Base-by-base conservation (phyloP, 2,797 vertebrate genomes). In the Ctenopoma multispine region DNA sequence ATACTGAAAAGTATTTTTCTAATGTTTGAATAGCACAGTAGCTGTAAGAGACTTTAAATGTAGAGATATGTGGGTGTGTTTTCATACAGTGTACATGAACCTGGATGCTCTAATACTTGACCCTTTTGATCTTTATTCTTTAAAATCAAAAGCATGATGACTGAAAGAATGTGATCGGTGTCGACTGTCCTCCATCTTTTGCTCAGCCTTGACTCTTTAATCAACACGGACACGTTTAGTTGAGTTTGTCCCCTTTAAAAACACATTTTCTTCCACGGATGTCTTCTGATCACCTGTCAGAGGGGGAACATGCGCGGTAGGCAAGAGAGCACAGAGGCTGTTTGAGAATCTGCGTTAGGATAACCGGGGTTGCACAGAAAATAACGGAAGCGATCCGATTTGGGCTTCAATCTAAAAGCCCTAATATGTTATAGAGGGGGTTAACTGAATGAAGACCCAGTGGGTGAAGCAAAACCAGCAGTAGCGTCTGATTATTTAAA, bases 231-330 rank as follows among this genome's bases (percentile, higher is more conserved):
- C 40, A 50, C 23, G 21, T 67, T 69, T 23, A 65, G 36, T 13
- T 10, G 54, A 53, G 72, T 50, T 47, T 47, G 89, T 88, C 83
- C 84, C 91, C 94, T 94, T 95, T 94, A 93, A 95, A 82, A 89
- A 66, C 77, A 80, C 31, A 51, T 86, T 84, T 85, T 64, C 74
- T 77, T 80, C 77, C 63, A 47, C 73, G 81, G 90, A 88, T 86
- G 90, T 81, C 80, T 86, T 63, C 77, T 82, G 91, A 93, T 93
- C 92, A 90, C 94, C 94, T 92, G 94, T 89, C 82, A 68, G 69
- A 70, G 63, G 56, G 24, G 29, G 95, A 77, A 86, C 96, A 95
- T 95, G 96, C 96, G 95, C 95, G 65, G 50, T 86, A 82, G 66
- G 46, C 58, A 36, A 77, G 49, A 64, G 46, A 59, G 46, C 43